Base-by-base conservation (phyloP, 1,140 invertebrate genomes). In the Pomacea maculata region DNA sequence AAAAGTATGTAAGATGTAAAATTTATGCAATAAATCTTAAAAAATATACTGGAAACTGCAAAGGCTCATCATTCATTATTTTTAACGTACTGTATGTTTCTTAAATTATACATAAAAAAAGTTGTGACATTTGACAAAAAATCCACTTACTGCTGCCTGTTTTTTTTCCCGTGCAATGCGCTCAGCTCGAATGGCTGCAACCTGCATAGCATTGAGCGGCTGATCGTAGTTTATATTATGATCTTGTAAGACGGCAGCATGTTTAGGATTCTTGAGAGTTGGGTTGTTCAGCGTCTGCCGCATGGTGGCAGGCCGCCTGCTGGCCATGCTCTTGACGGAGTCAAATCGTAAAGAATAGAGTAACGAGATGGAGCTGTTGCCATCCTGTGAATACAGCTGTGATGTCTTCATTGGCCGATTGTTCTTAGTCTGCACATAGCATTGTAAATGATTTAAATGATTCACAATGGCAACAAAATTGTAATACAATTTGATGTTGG, bases 151-250 rank as follows among this genome's bases (percentile, higher is more conserved):
- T 57, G 81, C 82, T 25, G 83, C 88, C 93, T 83, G 93, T 87
- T 92, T 91, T 86, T 97, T 97, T 85, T 97, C 96, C 85, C 95
- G 94, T 0, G 94, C 94, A 79, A 97, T 95, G 80, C 96, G 92
- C 86, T 98, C 97, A 6, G 95, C 96, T 85, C 96, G 93, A 75
- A 94, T 94, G 12, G 94, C 93, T 6, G 97, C 97, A 61, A 98
- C 95, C 84, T 97, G 95, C 84, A 95, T 94, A 0, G 97, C 97
- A 79, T 94, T 93, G 29, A 97, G 91, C 1, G 97, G 97, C 82
- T 93, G 93, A 84, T 99, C 97, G 86, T 97, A 96, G 86, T 94
- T 94, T 73, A 99, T 95, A 11, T 95, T 95, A 89, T 94, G 95
- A 73, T 98, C 96, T 55, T 94, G 93, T 82, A 98, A 90, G 64